These are phyloP conservation scores for Pectinophora gossypiella DNA, from an alignment of 1,140 invertebrate species.

Conservation along the genomic window DNA sequence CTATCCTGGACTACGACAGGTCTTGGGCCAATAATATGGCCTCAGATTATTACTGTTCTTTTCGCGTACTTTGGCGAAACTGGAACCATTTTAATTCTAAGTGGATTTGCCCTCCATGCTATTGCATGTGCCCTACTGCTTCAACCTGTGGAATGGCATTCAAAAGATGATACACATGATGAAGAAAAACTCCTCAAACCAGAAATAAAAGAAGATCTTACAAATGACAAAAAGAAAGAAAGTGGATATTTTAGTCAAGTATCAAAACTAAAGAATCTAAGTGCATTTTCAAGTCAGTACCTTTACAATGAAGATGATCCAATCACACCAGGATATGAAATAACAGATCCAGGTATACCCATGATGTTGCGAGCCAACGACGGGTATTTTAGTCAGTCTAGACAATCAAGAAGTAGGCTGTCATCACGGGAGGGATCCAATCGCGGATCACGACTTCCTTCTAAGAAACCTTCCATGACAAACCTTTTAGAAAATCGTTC, in stretches of 20 bases:
- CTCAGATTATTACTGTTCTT: conserved; percentile 74
- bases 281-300: conserved; percentile 80
- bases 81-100: conserved; percentile 76
- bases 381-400: conserved; percentile 76
- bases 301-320: conserved; percentile 80
- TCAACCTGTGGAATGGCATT: conserved; percentile 80
- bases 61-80: conserved; percentile 74
- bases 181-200: conserved; percentile 40
- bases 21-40: conserved; percentile 76
- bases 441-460: conserved; percentile 49
- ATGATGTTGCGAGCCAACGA: conserved; percentile 81
- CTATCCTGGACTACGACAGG: conserved; percentile 78
- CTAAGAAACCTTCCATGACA: conserved; percentile 67
- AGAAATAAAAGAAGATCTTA: conserved; percentile 19
- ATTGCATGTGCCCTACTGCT: conserved; percentile 76
- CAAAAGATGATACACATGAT: conserved; percentile 54
- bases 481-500: conserved; percentile 63
- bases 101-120: conserved; percentile 76
- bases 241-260: conserved; percentile 62
- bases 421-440: conserved; percentile 64
- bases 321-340: conserved; percentile 78
- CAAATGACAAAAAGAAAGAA: conserved; percentile 38
- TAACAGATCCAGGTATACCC: conserved; percentile 78
- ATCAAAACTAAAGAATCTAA: conserved; percentile 62
- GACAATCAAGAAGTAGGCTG: conserved; percentile 67